Conservation (phyloP, 2,888 invertebrate genomes). For the Thelaira solivaga region DNA sequence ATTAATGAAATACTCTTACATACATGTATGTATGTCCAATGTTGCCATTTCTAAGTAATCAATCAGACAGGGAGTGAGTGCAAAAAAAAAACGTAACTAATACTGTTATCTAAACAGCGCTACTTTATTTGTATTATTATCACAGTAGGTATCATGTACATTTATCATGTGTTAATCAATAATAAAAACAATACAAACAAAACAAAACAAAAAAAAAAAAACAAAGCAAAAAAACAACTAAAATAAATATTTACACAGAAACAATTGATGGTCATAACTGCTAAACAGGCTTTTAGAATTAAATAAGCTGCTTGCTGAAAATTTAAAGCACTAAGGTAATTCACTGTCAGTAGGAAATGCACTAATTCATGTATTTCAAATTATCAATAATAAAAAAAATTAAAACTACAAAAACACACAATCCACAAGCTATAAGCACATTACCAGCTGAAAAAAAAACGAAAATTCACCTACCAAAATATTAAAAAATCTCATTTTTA, state of each 20-base stretch:
- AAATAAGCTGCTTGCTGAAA: neutral
- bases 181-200: no score
- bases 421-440: no score
- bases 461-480: no score
- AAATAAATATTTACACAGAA: neutral
- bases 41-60: slow-evolving; percentile 14
- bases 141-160: neutral
- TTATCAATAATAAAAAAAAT: no score
- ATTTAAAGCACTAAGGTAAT: neutral
- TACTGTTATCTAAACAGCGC: slow-evolving; percentile 22
- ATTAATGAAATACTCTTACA: neutral
- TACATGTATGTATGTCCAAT: no score
- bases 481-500: no score
- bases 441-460: no score
- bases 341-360: neutral
- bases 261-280: slow-evolving; percentile 34
- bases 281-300: slow-evolving; percentile 20
- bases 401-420: no score
- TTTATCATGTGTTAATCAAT: neutral
- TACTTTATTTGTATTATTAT: slow-evolving; percentile 15
- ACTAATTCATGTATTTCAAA: neutral
- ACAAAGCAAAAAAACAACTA: neutral
- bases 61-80: slow-evolving; percentile 1
- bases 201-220: slow-evolving; percentile 2
- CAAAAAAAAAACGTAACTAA: slow-evolving; percentile 4